Base-by-base conservation (phyloP, 2,113 vertebrate species). In the Hippotragus niger region DNA sequence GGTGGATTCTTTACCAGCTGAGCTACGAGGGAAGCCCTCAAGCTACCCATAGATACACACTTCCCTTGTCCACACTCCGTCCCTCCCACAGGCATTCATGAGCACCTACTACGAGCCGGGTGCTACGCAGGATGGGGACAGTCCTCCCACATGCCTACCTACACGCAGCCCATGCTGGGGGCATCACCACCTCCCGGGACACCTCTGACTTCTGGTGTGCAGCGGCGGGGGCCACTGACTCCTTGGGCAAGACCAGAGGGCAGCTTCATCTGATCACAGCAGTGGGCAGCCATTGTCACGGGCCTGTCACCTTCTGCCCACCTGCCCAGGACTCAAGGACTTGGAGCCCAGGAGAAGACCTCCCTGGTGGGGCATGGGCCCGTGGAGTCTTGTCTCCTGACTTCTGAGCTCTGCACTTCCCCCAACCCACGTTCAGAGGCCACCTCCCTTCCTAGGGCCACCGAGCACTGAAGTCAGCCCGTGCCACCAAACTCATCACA, bases 401-500 rank as follows among this genome's bases (percentile, higher is more conserved):
- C 29, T 29, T 47, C 13, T 53, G n/a, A 14, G 58, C 55, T 87
- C 36, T 6, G 17, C 47, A 33, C 13, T 6, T n/a, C 40, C 33
- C 57, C 36, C 29, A 84, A 25, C 29, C 36, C 47, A 53, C 25
- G 36, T 47, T 19, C 3, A 8, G 53, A 23, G 21, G 2, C 47
- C 36, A 21, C 31, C 8, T 84, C 55, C 64, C 27, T 16, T 53
- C 76, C n/a, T 9, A 11, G 40, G 82, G 13, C n/a, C 27, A 1
- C 36, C 12, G 36, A 36, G 82, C 53, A 3, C 58, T 1, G 33
- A 52, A 2, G 21, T n/a, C 4, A n/a, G 4, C 43, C 53, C 12
- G 0, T 4, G 12, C 25, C 2, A 0, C 25, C 6, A 8, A 43
- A 5, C 11, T 11, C 81, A 1, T 25, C 45, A 0, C 2, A 1